Base-by-base conservation (phyloP, 2,797 vertebrate genomes). In the Carcharodon carcharias region DNA sequence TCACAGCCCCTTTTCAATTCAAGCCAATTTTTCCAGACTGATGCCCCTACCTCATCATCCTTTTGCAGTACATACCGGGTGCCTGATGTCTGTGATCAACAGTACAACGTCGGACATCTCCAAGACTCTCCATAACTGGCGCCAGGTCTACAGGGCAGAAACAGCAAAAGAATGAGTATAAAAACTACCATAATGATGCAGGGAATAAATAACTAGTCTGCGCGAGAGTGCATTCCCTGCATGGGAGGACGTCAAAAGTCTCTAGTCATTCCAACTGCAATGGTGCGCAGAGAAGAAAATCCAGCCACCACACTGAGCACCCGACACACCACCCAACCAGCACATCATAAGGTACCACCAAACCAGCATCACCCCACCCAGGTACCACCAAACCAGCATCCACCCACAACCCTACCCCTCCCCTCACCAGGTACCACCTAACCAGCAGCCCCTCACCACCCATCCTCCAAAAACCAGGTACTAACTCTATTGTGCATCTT, bases 31-130 rank as follows among this genome's bases (percentile, higher is more conserved):
- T 88, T 88, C 58, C 54, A 31, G 54, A 4, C 50, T 35, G 50
- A 58, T 58, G 87, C 6, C 31, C 54, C 56, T 6, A 7, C 87
- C 54, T 54, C 45, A 8, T 4, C 3, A 87, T 28, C 87, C 28
- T 12, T 58, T 35, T 4, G 3, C 40, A 80, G 23, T 94, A 98
- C 98, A 97, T 97, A 99, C 99, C 23, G 99, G 98, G 96, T 99
- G 98, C 96, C 99, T 98, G 96, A 99, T 98, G 91, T 99, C 99
- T 73, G 99, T 98, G 85, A 99, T 98, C 71, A 99, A 98, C 67
- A 99, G 97, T 95, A 99, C 96, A 58, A 99, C 96, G 89, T 99
- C 99, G 0, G 99, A 99, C 99, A 99, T 99, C 97, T 99, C 99
- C 96, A 99, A 97, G 77, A 99, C 99, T 96, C 99, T 98, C 99